Conservation (phyloP, 2,113 vertebrate species). For the Eublepharis macularius region DNA sequence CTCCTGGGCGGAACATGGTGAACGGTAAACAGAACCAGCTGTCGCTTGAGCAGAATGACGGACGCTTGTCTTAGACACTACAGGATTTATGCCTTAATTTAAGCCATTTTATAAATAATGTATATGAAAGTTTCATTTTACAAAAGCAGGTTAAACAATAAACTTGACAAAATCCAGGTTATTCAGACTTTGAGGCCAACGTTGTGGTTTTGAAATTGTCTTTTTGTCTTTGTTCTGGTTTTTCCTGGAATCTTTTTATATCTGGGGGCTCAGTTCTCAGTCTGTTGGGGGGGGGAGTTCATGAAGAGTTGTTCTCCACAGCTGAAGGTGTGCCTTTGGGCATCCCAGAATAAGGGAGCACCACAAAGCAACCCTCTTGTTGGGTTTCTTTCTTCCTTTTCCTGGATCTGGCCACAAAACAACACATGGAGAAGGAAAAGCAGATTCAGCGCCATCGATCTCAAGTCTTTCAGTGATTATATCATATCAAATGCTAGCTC, state of each 20-base stretch:
- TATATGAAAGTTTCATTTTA: constrained; percentile 33
- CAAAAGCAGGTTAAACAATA: constrained; percentile 25
- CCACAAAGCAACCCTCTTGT: no score
- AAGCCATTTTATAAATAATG: constrained; percentile 54
- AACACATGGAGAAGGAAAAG: no score
- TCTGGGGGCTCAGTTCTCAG: no score
- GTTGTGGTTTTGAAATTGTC: not conserved
- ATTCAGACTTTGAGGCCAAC: constrained; percentile 14
- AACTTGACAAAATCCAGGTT: constrained; percentile 17
- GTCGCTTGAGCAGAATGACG: constrained; percentile 25
- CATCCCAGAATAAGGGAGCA: no score
- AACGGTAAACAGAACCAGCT: constrained; percentile 4
- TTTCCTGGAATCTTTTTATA: not conserved
- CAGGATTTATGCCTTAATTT: constrained; percentile 55
- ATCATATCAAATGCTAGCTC: no score
- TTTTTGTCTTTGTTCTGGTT: not conserved
- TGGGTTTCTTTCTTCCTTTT: no score
- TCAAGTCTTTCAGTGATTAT: no score
- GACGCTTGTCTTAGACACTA: constrained; percentile 41
- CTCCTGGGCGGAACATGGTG: not conserved
- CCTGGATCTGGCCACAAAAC: no score
- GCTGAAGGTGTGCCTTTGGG: no score
- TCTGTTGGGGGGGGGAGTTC: no score
- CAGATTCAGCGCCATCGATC: no score
- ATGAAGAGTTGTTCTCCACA: no score